Evolutionary conservation across 2,888 invertebrate genomes (phyloP).

Genomic region (Apamea anceps): DNA sequence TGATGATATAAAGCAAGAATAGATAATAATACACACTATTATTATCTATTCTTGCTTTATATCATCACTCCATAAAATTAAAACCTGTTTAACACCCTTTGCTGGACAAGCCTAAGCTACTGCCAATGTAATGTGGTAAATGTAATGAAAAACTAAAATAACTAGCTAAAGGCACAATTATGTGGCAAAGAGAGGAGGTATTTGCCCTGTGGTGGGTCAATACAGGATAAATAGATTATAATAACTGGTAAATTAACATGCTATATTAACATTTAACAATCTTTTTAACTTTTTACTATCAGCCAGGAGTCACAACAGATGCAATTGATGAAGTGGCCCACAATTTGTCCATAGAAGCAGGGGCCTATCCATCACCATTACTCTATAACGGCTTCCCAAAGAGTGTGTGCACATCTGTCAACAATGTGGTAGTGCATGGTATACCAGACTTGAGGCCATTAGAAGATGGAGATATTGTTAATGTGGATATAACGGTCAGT

Average conservation of each 20-base stretch:
- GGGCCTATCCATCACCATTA: slow-evolving; percentile 97
- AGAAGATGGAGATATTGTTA: slow-evolving; percentile 96
- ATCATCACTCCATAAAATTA: not conserved
- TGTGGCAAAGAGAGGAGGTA: not conserved
- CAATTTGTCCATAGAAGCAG: slow-evolving; percentile 91
- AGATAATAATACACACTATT: no score
- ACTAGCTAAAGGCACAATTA: not conserved
- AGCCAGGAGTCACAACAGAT: slow-evolving; percentile 96
- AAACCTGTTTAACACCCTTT: not conserved
- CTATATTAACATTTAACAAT: not conserved
- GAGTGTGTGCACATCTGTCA: slow-evolving; percentile 97
- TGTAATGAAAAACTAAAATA: no score
- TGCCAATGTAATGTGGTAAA: no score
- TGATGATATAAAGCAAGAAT: not conserved
- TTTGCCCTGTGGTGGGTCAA: not conserved
- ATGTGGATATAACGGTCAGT: slow-evolving; percentile 96
- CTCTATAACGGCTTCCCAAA: slow-evolving; percentile 96
- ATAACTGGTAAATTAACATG: not conserved
- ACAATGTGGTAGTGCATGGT: slow-evolving; percentile 97
- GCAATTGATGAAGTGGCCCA: slow-evolving; percentile 95
- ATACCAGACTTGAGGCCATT: slow-evolving; percentile 97
- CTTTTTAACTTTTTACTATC: slow-evolving; percentile 54
- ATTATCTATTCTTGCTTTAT: no score
- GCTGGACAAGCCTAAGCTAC: not conserved
- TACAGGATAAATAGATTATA: not conserved